Evolutionary conservation across 2,888 invertebrate genomes (phyloP).

Genomic region (Gymnosoma rotundatum): DNA sequence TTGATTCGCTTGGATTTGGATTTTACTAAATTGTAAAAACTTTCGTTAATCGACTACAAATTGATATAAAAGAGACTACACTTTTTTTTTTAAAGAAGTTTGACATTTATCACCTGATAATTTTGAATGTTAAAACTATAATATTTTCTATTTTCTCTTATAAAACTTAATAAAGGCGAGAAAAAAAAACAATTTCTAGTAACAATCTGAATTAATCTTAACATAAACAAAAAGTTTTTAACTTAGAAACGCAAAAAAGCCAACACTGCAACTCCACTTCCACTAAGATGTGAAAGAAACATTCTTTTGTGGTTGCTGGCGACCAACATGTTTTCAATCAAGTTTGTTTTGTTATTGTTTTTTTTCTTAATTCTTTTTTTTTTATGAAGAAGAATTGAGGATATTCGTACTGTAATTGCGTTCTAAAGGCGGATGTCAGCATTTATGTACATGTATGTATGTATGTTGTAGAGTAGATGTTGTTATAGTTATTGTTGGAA

Average conservation of each 20-base stretch:
- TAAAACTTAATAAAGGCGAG: not conserved
- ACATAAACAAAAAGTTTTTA: constrained; percentile 10
- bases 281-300: constrained; percentile 41
- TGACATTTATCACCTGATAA: too few species aligned
- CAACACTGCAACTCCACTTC: constrained; percentile 19
- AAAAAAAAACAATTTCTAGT: too few species aligned
- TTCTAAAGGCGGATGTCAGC: constrained; percentile 66
- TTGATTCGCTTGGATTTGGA: too few species aligned
- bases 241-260: not conserved
- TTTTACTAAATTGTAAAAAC: too few species aligned
- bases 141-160: not conserved
- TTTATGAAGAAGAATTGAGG: constrained; percentile 48
- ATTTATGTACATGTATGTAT: constrained; percentile 53
- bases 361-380: constrained; percentile 21
- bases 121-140: not conserved
- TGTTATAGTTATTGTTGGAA: constrained; percentile 74
- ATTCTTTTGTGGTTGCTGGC: constrained; percentile 51
- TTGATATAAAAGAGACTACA: too few species aligned
- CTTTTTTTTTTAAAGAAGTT: too few species aligned
- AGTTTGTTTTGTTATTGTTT: constrained; percentile 17
- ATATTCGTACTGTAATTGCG: constrained; percentile 58
- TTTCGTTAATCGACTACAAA: too few species aligned
- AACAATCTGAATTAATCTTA: too few species aligned
- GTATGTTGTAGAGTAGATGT: constrained; percentile 28
- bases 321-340: constrained; percentile 54